These are phyloP conservation scores for Corbicula japonica DNA, from an alignment of 2,888 invertebrate genomes.

Conservation along the genomic window DNA sequence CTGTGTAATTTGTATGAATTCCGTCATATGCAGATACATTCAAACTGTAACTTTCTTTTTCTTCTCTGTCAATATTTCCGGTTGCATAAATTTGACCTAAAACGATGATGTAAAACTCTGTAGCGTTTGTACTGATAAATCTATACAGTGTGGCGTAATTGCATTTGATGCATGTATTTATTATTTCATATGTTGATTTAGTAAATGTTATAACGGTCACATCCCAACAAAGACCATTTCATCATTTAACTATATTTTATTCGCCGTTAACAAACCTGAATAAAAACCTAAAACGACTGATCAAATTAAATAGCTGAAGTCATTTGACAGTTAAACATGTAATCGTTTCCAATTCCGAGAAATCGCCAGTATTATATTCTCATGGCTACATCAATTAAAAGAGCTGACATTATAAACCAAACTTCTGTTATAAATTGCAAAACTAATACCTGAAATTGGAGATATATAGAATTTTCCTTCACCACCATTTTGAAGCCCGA, in stretches of 20 bases:
- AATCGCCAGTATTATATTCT: no score
- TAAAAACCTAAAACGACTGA: no score
- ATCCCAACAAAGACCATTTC: neutral
- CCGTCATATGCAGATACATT: slow-evolving; percentile 53
- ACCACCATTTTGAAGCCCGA: slow-evolving; percentile 54
- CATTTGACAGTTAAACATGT: no score
- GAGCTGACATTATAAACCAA: no score
- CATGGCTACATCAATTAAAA: no score
- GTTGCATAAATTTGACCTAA: slow-evolving; percentile 47
- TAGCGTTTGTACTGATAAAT: neutral
- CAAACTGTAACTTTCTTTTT: slow-evolving; percentile 26
- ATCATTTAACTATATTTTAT: neutral
- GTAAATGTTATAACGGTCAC: neutral
- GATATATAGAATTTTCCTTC: slow-evolving; percentile 61
- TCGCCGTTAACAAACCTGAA: neutral
- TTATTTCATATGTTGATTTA: neutral
- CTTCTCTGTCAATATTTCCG: slow-evolving; percentile 61
- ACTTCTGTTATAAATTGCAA: neutral
- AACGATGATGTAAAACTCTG: slow-evolving; percentile 3
- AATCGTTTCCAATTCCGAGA: no score
- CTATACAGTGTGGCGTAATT: neutral
- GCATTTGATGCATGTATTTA: neutral
- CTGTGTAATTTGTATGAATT: slow-evolving; percentile 11
- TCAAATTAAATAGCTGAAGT: no score
- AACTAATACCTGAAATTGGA: slow-evolving; percentile 34